phyloP scores from a whole-genome alignment of 2,113 vertebrate species.

The Prolemur simus region DNA sequence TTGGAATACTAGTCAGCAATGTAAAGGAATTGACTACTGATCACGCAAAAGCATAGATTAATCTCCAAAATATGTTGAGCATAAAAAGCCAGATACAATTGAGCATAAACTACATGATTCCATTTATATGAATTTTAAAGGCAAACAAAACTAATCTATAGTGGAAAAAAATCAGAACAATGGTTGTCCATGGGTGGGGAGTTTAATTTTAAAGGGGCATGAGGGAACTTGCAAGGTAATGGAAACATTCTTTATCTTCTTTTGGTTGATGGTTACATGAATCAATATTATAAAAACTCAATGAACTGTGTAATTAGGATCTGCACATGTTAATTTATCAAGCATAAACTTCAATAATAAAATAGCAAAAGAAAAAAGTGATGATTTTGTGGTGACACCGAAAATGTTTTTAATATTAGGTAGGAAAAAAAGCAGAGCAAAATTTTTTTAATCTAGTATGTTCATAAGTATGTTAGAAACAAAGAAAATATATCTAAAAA shows the following conservation, averaged over 20 bases:
- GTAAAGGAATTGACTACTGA: not conserved
- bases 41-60: not conserved
- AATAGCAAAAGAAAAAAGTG: not conserved
- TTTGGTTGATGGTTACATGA: not conserved
- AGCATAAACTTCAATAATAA: not conserved
- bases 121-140: not conserved
- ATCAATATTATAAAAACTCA: not conserved
- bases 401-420: not conserved
- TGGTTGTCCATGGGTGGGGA: not conserved
- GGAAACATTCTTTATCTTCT: not conserved
- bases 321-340: not conserved
- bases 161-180: not conserved
- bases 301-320: not conserved
- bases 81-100: not conserved
- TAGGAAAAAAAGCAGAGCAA: not conserved
- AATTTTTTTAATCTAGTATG: not conserved
- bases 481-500: conserved; percentile 4
- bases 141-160: not conserved
- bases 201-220: not conserved
- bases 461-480: not conserved
- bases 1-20: not conserved
- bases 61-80: not conserved
- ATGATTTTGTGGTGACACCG: not conserved
- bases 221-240: not conserved
- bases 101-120: not conserved